phyloP scores from a whole-genome alignment of 2,888 invertebrate genomes.

The Autographa gamma region DNA sequence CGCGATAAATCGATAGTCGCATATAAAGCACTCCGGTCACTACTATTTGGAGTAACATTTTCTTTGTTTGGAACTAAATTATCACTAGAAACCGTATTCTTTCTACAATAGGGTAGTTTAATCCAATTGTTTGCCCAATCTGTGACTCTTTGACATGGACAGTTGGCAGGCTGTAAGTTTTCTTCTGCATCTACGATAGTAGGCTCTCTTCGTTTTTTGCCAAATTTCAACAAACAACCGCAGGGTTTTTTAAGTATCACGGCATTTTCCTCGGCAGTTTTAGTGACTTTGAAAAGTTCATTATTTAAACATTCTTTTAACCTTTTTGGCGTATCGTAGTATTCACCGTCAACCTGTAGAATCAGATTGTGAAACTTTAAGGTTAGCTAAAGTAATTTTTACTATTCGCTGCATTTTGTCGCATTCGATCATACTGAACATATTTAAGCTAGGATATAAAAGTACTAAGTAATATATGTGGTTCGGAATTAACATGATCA shows the following conservation, averaged over 20 bases:
- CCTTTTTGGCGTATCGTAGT: conserved; percentile 93
- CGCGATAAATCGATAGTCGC: conserved; percentile 91
- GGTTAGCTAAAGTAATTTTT: background rate
- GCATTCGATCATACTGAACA: too few species aligned
- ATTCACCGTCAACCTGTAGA: conserved; percentile 84
- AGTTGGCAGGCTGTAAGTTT: conserved; percentile 75
- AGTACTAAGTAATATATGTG: too few species aligned
- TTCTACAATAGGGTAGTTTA: conserved; percentile 89
- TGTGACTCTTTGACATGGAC: conserved; percentile 90
- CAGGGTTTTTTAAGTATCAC: conserved; percentile 91
- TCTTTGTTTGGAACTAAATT: conserved; percentile 85
- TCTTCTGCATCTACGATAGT: conserved; percentile 79
- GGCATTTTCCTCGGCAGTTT: conserved; percentile 86
- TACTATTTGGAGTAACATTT: conserved; percentile 80
- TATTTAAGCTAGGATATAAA: too few species aligned
- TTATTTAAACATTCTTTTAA: conserved; percentile 91
- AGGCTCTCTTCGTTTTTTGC: conserved; percentile 74
- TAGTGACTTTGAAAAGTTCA: conserved; percentile 83
- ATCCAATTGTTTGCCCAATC: conserved; percentile 91
- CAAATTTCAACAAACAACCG: conserved; percentile 90
- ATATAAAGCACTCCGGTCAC: conserved; percentile 88
- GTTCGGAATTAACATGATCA: too few species aligned
- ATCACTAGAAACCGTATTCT: conserved; percentile 67
- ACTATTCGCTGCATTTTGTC: background rate
- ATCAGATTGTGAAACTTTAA: conserved; percentile 1